A percentile compares a stretch with the other conserved stretches of the same genome.
Evolutionary conservation across 2,888 invertebrate genomes (phyloP).

Genomic region (Lutraria lutraria): DNA sequence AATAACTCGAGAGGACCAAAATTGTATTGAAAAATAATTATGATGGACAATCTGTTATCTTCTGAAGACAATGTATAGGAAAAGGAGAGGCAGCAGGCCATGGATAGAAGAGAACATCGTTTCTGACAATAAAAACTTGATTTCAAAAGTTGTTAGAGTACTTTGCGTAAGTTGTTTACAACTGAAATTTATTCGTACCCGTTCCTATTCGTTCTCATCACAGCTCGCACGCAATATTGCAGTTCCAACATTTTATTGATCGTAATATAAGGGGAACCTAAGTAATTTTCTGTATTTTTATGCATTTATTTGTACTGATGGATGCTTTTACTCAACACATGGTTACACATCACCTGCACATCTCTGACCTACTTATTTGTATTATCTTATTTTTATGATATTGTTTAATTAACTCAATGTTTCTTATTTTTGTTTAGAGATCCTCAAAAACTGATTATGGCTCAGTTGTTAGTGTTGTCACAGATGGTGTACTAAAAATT

Average conservation of each 20-base stretch:
- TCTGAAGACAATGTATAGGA: neutral
- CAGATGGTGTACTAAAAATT: slow-evolving; percentile 63
- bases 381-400: no score
- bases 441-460: slow-evolving; percentile 44
- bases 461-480: slow-evolving; percentile 50
- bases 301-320: no score
- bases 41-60: no score
- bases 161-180: slow-evolving; percentile 40
- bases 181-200: neutral
- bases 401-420: no score
- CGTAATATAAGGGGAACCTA: no score
- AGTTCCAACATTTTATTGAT: no score
- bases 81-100: slow-evolving; percentile 23
- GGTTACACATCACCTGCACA: no score
- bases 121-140: neutral
- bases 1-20: no score
- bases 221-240: neutral
- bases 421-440: slow-evolving; percentile 22
- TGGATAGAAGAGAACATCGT: slow-evolving; percentile 32
- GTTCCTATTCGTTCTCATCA: neutral
- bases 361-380: no score
- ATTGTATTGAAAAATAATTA: no score
- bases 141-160: slow-evolving; percentile 49
- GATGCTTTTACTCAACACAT: no score
- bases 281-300: no score